Conservation (phyloP, 2,113 vertebrate species). For the Prunella himalayana region DNA sequence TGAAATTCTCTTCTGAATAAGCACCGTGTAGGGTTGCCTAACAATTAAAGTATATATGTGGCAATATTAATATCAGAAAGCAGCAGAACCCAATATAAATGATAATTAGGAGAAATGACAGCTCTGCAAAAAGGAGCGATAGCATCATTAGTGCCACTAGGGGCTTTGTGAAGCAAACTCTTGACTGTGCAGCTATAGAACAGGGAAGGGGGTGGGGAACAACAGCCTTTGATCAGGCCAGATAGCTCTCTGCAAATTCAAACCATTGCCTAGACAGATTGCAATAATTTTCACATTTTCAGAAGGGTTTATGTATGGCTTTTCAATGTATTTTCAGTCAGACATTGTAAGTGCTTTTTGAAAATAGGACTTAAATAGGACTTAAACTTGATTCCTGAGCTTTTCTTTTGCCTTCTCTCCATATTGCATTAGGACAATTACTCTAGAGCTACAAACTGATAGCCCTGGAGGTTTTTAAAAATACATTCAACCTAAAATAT, state of each 20-base stretch:
- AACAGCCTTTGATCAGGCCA: neutral
- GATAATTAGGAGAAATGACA: conserved; percentile 63
- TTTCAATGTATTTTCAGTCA: neutral
- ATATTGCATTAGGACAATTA: neutral
- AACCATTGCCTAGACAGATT: neutral
- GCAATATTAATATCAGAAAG: conserved; percentile 42
- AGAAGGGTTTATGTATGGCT: neutral
- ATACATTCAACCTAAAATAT: neutral
- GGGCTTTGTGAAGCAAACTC: neutral
- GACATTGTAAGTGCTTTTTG: neutral
- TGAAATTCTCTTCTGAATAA: conserved; percentile 41
- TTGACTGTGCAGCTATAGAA: neutral
- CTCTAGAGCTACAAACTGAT: neutral
- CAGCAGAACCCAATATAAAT: conserved; percentile 61
- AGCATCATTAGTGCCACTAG: conserved; percentile 59
- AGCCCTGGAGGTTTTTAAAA: neutral
- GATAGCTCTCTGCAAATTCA: neutral
- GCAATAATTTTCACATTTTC: neutral
- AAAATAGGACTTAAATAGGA: neutral
- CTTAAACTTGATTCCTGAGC: neutral
- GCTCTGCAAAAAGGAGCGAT: conserved; percentile 58
- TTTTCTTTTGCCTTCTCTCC: neutral
- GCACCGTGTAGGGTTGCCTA: neutral
- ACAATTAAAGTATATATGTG: conserved; percentile 47
- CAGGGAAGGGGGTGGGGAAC: neutral